Base-by-base conservation (phyloP, 2,888 invertebrate genomes). In the Cryptocephalus moraei region DNA sequence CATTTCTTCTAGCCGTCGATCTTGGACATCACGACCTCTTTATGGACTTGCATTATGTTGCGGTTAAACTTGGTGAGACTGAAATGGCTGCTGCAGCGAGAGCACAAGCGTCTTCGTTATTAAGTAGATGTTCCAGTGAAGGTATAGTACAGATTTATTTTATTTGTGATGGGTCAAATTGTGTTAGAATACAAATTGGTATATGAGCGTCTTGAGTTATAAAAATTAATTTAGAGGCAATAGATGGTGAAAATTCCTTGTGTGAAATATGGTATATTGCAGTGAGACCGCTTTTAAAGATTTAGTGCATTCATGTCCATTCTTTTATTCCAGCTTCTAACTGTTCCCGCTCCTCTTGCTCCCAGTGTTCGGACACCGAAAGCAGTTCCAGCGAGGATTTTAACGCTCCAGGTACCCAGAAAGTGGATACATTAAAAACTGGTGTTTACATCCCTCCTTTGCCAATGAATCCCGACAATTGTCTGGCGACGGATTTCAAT, bases 1-100 rank as follows among this genome's bases (percentile, higher is more conserved):
- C 92, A 1, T 84, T 91, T 61, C 79, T 89, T 48, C 73, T 91
- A 49, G 92, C 88, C 1, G 86, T 91, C 55, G 91, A 92, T 67
- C 77, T 92, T 53, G 81, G 81, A 44, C 89, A 90, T 62, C 85
- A 87, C 67, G 92, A 93, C 71, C 75, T 92, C 49, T 92, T 89
- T 65, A 82, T 84, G 80, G 91, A 91, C 72, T 76, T 87, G 46
- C 82, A 82, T 62, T 84, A 84, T 71, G 79, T 82, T 39, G 86
- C 88, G n/a, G 73, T 76, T 44, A 71, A 76, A 33, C 74, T 79
- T 47, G 75, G 77, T 1, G 79, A 79, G 56, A 66, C 73, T 1
- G 77, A 78, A 53, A 79, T 88, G 64, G 82, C 84, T 0, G 75
- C 73, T 3, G 86, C 86, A 52, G 85, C 88, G 3, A 77, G 80